Evolutionary conservation across 2,888 invertebrate genomes (phyloP).

Genomic region (Candidula unifasciata): DNA sequence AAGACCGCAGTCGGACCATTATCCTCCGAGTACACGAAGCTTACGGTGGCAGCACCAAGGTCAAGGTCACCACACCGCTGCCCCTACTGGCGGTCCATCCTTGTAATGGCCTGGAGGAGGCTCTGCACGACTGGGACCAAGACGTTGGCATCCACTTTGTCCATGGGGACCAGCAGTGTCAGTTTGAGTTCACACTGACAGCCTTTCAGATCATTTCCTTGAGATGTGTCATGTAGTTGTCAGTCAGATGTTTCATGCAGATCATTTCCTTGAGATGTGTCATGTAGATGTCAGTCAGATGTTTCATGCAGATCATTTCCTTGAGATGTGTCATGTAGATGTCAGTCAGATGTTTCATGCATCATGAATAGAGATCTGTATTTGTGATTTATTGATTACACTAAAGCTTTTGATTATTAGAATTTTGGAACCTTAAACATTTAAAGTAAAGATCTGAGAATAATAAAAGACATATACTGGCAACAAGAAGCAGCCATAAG

Average conservation of each 20-base stretch:
- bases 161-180: background rate
- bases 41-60: conserved; percentile 74
- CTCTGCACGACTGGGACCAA: background rate
- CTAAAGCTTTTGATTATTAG: too few species aligned
- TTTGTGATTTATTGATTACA: too few species aligned
- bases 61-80: conserved; percentile 58
- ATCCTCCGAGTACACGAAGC: conserved; percentile 78
- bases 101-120: conserved; percentile 56
- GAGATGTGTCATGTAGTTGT: conserved; percentile 5
- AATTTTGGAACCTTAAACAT: too few species aligned
- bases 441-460: too few species aligned
- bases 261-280: background rate
- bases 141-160: background rate
- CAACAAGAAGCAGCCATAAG: too few species aligned
- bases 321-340: conserved; percentile 25
- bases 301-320: conserved; percentile 40
- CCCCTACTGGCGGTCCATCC: conserved; percentile 57
- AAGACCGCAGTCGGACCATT: conserved; percentile 66
- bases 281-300: background rate
- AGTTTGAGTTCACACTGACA: conserved; percentile 10
- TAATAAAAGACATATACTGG: too few species aligned
- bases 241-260: background rate
- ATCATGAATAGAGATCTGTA: too few species aligned
- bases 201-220: conserved; percentile 48
- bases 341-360: background rate